Conservation (phyloP, 2,888 invertebrate species). For the Acronicta psi region DNA sequence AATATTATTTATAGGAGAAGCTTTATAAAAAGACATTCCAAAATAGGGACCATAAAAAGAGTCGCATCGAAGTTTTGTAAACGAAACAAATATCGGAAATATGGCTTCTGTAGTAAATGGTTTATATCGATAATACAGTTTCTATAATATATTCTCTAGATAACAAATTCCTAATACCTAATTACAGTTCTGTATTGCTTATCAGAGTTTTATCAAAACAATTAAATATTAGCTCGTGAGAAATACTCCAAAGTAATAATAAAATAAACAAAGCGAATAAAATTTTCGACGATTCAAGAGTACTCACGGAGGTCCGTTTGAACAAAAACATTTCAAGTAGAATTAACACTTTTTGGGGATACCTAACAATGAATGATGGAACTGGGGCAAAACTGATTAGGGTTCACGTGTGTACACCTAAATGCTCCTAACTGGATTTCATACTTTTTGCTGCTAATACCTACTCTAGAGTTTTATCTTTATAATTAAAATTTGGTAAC, state of each 20-base stretch:
- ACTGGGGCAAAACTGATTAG: slow-evolving; percentile 25
- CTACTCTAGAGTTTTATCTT: slow-evolving; percentile 12
- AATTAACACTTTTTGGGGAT: slow-evolving; percentile 37
- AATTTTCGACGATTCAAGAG: slow-evolving; percentile 11
- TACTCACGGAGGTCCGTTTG: slow-evolving; percentile 13
- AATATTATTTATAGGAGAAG: too few species aligned
- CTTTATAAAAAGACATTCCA: too few species aligned
- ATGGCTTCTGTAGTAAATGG: too few species aligned
- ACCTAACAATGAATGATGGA: slow-evolving; percentile 41
- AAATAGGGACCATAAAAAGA: too few species aligned
- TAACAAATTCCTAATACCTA: too few species aligned
- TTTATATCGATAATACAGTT: too few species aligned
- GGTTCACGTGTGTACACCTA: slow-evolving; percentile 11
- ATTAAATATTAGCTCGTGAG: too few species aligned
- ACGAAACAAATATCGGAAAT: too few species aligned
- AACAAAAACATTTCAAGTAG: slow-evolving; percentile 39
- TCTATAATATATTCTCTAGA: too few species aligned
- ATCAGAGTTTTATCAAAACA: too few species aligned
- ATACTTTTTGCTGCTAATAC: slow-evolving; percentile 15
- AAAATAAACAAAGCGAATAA: slow-evolving; percentile 14
- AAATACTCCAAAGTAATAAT: slow-evolving; percentile 1
- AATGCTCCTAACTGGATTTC: slow-evolving; percentile 7
- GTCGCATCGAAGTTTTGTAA: too few species aligned
- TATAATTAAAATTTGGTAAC: slow-evolving; percentile 7
- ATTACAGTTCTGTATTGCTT: too few species aligned